Conservation (phyloP, 2,888 invertebrate species). For the Polydrusus tereticollis region DNA sequence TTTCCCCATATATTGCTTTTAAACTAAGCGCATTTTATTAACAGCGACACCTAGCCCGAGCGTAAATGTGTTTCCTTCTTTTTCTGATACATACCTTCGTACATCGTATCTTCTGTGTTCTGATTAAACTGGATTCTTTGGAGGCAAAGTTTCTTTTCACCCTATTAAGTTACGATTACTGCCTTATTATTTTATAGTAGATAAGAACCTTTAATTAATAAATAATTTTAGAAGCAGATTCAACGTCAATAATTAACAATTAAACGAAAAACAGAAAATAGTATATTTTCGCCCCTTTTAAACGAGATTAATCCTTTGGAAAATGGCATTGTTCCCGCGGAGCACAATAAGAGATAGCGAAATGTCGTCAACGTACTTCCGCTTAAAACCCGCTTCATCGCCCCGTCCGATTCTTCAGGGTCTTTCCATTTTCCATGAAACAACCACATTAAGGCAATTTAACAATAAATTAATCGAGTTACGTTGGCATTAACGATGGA, state of each 20-base stretch:
- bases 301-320: conserved; percentile 22
- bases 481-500: conserved; percentile 61
- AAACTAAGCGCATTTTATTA: no score
- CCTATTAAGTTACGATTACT: no score
- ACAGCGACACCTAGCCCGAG: no score
- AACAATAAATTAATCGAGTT: conserved; percentile 68
- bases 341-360: conserved; percentile 36
- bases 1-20: no score
- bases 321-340: conserved; percentile 33
- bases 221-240: conserved; percentile 56
- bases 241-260: not conserved
- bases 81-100: no score
- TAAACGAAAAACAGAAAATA: not conserved
- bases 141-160: no score
- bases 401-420: conserved; percentile 30
- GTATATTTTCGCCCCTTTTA: not conserved
- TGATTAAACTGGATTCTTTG: no score
- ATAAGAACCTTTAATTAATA: no score
- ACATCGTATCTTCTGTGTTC: no score
- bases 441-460: conserved; percentile 67
- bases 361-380: conserved; percentile 49
- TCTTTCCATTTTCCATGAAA: conserved; percentile 63
- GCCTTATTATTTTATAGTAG: no score
- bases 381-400: conserved; percentile 56
- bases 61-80: no score